Percentiles rank a stretch among this genome's conserved stretches.
Evolutionary conservation across 53 echinoderm and acorn worm genomes (phyloP).

Genomic region (Luidia sarsii): DNA sequence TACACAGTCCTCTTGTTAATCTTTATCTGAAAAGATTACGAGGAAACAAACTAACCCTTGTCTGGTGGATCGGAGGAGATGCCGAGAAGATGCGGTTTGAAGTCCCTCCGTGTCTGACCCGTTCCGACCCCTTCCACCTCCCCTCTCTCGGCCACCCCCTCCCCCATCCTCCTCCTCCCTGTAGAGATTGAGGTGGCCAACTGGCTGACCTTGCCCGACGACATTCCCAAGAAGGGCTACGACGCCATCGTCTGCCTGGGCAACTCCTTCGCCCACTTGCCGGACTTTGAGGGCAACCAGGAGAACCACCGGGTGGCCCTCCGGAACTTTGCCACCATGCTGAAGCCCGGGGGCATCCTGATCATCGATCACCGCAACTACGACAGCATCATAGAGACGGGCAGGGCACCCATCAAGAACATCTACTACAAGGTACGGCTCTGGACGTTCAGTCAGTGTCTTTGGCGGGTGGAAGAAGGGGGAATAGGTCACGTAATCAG

Average conservation of each 20-base stretch:
- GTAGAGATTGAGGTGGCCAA: slow-evolving; percentile 93
- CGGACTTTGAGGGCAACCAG: slow-evolving; percentile 94
- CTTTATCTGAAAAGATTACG: no score
- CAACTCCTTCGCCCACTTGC: slow-evolving; percentile 96
- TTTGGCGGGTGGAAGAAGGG: no score
- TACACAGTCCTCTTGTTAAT: no score
- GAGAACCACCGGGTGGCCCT: slow-evolving; percentile 79
- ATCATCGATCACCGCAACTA: slow-evolving; percentile 96
- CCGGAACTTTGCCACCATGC: slow-evolving; percentile 79
- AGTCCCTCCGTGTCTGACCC: no score
- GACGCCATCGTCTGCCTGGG: slow-evolving; percentile 93
- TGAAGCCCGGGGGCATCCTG: slow-evolving; percentile 90
- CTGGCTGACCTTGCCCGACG: slow-evolving; percentile 93
- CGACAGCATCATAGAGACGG: slow-evolving; percentile 92
- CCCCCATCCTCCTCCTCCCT: not conserved
- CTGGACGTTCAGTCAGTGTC: no score
- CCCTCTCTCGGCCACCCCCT: no score
- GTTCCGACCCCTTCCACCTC: no score
- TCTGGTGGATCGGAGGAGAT: no score
- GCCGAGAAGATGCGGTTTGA: no score
- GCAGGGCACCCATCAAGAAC: slow-evolving; percentile 89
- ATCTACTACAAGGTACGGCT: slow-evolving; percentile 97
- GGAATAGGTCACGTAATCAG: no score
- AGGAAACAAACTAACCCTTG: no score
- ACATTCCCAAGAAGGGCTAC: slow-evolving; percentile 69